Evolutionary conservation across 1,140 invertebrate species (phyloP).

Genomic region (Neodiprion virginianus): DNA sequence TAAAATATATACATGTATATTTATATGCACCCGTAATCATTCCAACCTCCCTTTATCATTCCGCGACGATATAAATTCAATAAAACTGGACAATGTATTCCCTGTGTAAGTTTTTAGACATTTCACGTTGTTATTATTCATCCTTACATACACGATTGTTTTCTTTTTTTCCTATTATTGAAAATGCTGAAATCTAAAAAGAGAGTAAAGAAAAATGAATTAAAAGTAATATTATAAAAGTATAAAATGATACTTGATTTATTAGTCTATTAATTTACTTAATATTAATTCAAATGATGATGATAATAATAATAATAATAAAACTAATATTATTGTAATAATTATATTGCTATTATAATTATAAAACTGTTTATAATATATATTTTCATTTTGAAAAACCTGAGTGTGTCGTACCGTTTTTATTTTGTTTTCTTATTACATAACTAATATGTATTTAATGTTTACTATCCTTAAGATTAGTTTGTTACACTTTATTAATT

Average conservation of each 20-base stretch:
- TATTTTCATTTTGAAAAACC: constrained; percentile 59
- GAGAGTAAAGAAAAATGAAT: too few species aligned
- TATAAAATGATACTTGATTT: constrained; percentile 18
- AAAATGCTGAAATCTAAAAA: too few species aligned
- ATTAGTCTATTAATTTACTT: constrained; percentile 58
- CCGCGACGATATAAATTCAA: neutral
- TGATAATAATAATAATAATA: constrained; percentile 49
- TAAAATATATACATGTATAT: too few species aligned
- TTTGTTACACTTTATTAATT: constrained; percentile 20
- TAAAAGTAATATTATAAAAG: neutral
- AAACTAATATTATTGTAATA: constrained; percentile 60
- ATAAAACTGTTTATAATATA: constrained; percentile 63
- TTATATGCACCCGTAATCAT: too few species aligned
- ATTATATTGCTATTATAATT: constrained; percentile 55
- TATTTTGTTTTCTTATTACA: constrained; percentile 47
- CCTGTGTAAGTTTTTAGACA: neutral
- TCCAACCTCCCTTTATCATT: too few species aligned
- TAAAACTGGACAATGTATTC: neutral
- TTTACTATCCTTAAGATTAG: too few species aligned
- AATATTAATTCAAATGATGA: constrained; percentile 47
- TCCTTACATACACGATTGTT: neutral
- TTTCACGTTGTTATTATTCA: neutral
- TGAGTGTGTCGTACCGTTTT: constrained; percentile 29
- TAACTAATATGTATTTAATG: constrained; percentile 11
- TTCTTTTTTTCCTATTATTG: constrained; percentile 4